Evolutionary conservation across 2,888 invertebrate genomes (phyloP).

Genomic region (Tetrapedia diversipes): DNA sequence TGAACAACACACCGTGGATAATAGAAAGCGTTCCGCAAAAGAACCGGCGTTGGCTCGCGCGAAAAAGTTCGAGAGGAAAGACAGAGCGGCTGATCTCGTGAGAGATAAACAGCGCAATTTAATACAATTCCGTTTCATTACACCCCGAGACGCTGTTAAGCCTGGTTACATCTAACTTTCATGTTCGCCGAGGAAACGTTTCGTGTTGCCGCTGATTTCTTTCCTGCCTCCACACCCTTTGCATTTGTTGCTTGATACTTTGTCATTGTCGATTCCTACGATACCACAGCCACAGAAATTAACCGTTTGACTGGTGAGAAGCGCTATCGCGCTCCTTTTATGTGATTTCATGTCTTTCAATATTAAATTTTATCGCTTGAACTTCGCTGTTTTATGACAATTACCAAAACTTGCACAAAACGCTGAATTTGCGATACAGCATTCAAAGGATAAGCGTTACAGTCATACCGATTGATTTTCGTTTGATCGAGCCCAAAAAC

Average conservation of each 20-base stretch:
- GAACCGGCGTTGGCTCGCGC: slow-evolving; percentile 4
- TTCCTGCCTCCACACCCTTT: too few relatives aligned
- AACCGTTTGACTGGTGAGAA: too few relatives aligned
- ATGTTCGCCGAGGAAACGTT: slow-evolving; percentile 26
- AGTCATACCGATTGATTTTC: too few relatives aligned
- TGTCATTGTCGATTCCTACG: background rate
- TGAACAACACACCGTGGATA: slow-evolving; percentile 13
- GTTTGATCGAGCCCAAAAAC: background rate
- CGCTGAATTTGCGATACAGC: too few relatives aligned
- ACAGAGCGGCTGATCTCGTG: slow-evolving; percentile 53
- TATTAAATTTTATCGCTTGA: too few relatives aligned
- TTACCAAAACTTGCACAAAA: too few relatives aligned
- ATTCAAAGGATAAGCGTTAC: too few relatives aligned
- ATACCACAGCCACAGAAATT: too few relatives aligned
- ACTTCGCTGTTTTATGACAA: too few relatives aligned
- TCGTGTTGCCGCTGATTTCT: background rate
- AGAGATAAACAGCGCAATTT: slow-evolving; percentile 54
- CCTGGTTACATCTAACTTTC: slow-evolving; percentile 52
- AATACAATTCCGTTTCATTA: slow-evolving; percentile 59
- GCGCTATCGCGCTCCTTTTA: too few relatives aligned
- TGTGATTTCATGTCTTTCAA: too few relatives aligned
- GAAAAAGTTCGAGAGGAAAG: slow-evolving; percentile 38
- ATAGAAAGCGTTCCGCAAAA: slow-evolving; percentile 38
- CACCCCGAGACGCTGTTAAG: slow-evolving; percentile 38
- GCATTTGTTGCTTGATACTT: background rate